A percentile compares a stretch with the other conserved stretches of the same genome.
Conservation (phyloP, 2,888 invertebrate species). For the Brachynemurus nebulosus region DNA sequence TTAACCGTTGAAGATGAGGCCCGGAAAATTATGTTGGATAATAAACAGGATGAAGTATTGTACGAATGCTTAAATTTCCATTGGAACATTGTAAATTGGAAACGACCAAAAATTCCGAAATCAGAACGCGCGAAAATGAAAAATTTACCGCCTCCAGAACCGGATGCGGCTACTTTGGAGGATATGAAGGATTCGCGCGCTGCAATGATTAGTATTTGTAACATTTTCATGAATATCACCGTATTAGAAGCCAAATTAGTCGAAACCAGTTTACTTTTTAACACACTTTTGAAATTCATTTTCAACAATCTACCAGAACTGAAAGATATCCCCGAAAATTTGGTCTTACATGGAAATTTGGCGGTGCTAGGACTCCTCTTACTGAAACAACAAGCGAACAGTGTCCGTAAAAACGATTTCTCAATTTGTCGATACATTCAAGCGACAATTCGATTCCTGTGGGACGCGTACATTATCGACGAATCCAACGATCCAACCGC, state of each 20-base stretch:
- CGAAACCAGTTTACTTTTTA: constrained; percentile 62
- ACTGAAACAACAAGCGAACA: constrained; percentile 68
- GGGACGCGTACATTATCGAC: constrained; percentile 86
- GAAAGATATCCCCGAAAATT: constrained; percentile 68
- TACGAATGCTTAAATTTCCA: constrained; percentile 69
- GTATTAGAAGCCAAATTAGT: constrained; percentile 76
- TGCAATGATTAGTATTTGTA: constrained; percentile 79
- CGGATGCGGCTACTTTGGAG: constrained; percentile 58
- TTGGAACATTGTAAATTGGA: constrained; percentile 77
- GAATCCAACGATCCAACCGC: constrained; percentile 73
- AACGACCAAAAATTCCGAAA: constrained; percentile 66
- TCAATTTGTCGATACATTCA: constrained; percentile 81
- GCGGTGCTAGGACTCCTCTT: constrained; percentile 69
- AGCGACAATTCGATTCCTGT: constrained; percentile 76
- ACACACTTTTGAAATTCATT: constrained; percentile 69
- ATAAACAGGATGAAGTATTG: constrained; percentile 66
- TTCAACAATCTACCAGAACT: constrained; percentile 74
- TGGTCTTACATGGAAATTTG: constrained; percentile 74
- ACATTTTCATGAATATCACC: constrained; percentile 84
- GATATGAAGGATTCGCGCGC: constrained; percentile 74
- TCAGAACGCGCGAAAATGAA: constrained; percentile 62
- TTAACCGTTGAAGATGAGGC: constrained; percentile 83
- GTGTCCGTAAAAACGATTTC: constrained; percentile 76
- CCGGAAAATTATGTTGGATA: constrained; percentile 60
- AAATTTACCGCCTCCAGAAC: constrained; percentile 60